phyloP scores from a whole-genome alignment of 2,113 vertebrate species.

The Leptobrachium leishanense region DNA sequence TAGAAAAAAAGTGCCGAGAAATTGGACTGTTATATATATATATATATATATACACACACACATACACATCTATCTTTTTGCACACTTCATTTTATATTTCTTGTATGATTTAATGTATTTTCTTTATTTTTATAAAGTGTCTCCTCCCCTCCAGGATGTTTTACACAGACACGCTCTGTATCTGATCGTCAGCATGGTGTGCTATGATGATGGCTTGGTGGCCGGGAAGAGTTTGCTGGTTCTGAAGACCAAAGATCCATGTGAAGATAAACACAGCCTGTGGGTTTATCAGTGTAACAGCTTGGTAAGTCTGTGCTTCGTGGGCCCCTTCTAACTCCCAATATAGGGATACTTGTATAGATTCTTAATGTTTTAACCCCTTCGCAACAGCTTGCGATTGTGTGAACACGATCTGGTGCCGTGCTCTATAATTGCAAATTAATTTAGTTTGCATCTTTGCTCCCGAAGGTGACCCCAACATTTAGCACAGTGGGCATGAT shows the following conservation, averaged over 20 bases:
- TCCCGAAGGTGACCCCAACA: too few relatives aligned
- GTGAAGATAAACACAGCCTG: constrained; percentile 84
- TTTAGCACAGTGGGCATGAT: too few relatives aligned
- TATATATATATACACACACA: too few relatives aligned
- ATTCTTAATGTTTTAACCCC: too few relatives aligned
- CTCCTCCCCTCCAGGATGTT: constrained; percentile 75
- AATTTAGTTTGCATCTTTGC: too few relatives aligned
- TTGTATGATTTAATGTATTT: neutral
- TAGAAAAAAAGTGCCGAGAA: too few relatives aligned
- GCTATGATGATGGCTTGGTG: constrained; percentile 92
- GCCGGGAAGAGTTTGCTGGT: constrained; percentile 91
- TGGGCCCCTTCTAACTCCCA: too few relatives aligned
- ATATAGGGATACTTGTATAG: too few relatives aligned
- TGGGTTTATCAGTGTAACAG: constrained; percentile 97
- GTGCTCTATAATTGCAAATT: too few relatives aligned
- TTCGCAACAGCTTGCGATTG: too few relatives aligned
- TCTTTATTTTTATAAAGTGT: neutral
- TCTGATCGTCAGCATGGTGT: constrained; percentile 92
- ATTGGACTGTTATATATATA: too few relatives aligned
- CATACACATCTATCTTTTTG: neutral
- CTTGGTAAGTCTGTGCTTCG: constrained; percentile 72
- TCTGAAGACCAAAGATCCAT: constrained; percentile 86
- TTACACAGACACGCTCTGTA: constrained; percentile 91
- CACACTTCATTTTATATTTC: neutral
- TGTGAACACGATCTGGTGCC: too few relatives aligned